phyloP scores from a whole-genome alignment of 2,888 invertebrate genomes.

The Agrilus biguttatus region DNA sequence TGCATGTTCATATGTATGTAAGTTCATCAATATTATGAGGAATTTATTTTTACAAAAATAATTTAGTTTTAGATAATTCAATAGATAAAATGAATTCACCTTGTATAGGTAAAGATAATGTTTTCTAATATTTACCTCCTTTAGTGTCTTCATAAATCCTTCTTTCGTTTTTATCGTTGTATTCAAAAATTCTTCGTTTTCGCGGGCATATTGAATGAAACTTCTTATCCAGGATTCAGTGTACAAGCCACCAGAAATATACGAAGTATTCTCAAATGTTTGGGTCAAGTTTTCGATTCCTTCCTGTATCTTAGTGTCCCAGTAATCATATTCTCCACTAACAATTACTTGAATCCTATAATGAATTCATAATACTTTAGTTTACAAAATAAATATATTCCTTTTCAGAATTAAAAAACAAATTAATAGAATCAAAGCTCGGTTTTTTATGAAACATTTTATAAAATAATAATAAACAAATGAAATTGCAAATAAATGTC shows the following conservation, averaged over 20 bases:
- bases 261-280: slow-evolving; percentile 64
- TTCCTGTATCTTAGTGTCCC: slow-evolving; percentile 59
- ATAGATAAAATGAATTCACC: no score
- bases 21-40: no score
- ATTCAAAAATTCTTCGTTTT: slow-evolving; percentile 62
- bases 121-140: slow-evolving; percentile 40
- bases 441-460: no score
- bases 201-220: slow-evolving; percentile 60
- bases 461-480: no score
- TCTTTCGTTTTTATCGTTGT: slow-evolving; percentile 59
- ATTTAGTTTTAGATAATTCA: no score
- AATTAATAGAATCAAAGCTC: no score
- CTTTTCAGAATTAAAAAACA: not conserved
- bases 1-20: no score
- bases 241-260: slow-evolving; percentile 62
- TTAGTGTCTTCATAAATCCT: slow-evolving; percentile 58
- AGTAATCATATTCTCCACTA: slow-evolving; percentile 67
- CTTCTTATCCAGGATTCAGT: slow-evolving; percentile 83
- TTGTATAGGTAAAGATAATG: no score
- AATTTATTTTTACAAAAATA: no score
- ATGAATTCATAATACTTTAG: slow-evolving; percentile 2
- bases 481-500: no score
- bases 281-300: slow-evolving; percentile 66
- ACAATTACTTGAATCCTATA: slow-evolving; percentile 57
- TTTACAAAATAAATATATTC: not conserved